phyloP scores from a whole-genome alignment of 2,797 vertebrate genomes.

The Bovichtus variegatus region DNA sequence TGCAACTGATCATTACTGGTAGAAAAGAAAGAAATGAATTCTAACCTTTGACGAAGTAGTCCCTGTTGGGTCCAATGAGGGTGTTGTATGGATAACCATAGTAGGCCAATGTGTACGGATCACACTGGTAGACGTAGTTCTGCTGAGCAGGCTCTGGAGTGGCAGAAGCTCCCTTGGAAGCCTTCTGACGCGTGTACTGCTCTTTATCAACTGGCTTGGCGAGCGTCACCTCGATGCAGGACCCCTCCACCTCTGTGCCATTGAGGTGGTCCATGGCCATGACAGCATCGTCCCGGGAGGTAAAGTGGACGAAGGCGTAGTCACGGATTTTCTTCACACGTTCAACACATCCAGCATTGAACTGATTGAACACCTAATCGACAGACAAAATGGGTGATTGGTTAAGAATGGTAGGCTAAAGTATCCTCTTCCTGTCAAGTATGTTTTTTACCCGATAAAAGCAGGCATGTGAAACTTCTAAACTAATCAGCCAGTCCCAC shows the following conservation, averaged over 20 bases:
- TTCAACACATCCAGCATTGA: constrained; percentile 96
- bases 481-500: constrained; percentile 37
- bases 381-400: constrained; percentile 6
- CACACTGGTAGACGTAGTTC: constrained; percentile 96
- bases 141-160: constrained; percentile 86
- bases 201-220: constrained; percentile 99
- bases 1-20: neutral
- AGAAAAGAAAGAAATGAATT: constrained; percentile 27
- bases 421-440: neutral
- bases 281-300: constrained; percentile 95
- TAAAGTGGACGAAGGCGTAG: constrained; percentile 98
- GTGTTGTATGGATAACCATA: constrained; percentile 98
- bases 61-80: constrained; percentile 98
- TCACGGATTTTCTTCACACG: constrained; percentile 99
- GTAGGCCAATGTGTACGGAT: constrained; percentile 96
- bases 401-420: neutral
- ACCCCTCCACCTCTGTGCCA: constrained; percentile 95
- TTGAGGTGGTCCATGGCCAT: constrained; percentile 97
- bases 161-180: constrained; percentile 89
- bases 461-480: neutral
- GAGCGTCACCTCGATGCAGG: constrained; percentile 96
- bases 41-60: constrained; percentile 99
- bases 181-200: constrained; percentile 98
- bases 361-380: constrained; percentile 94
- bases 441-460: neutral